Evolutionary conservation across 2,888 invertebrate species (phyloP).

Genomic region (Ochropleura plecta): DNA sequence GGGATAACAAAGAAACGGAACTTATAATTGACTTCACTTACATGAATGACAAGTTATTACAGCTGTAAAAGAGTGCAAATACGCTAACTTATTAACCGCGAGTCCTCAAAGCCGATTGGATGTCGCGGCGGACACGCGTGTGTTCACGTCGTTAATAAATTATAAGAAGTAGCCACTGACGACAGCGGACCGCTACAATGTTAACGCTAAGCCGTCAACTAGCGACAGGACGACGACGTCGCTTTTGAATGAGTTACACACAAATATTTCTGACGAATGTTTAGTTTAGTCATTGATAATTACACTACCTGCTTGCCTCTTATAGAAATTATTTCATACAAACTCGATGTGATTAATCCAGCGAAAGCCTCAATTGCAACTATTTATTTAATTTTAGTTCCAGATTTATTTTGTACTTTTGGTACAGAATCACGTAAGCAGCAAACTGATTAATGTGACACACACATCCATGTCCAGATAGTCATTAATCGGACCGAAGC

Average conservation of each 20-base stretch:
- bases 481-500: background rate
- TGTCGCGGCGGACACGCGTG: conserved; percentile 38
- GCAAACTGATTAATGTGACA: background rate
- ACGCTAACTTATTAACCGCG: conserved; percentile 35
- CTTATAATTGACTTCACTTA: conserved; percentile 43
- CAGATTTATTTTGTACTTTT: background rate
- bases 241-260: conserved; percentile 35
- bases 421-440: background rate
- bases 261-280: background rate
- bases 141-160: conserved; percentile 47
- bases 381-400: conserved; percentile 6
- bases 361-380: conserved; percentile 1
- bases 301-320: background rate
- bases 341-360: background rate
- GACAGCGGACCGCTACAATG: conserved; percentile 52
- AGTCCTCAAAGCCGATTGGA: conserved; percentile 43
- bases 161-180: conserved; percentile 42
- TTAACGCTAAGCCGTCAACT: conserved; percentile 57
- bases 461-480: conserved; percentile 16
- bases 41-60: conserved; percentile 40
- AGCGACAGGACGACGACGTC: conserved; percentile 42
- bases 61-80: conserved; percentile 33
- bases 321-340: background rate
- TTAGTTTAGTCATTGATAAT: conserved; percentile 2
- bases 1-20: conserved; percentile 25